phyloP scores from a whole-genome alignment of 2,888 invertebrate species.

The Leptopilina drosophilae region DNA sequence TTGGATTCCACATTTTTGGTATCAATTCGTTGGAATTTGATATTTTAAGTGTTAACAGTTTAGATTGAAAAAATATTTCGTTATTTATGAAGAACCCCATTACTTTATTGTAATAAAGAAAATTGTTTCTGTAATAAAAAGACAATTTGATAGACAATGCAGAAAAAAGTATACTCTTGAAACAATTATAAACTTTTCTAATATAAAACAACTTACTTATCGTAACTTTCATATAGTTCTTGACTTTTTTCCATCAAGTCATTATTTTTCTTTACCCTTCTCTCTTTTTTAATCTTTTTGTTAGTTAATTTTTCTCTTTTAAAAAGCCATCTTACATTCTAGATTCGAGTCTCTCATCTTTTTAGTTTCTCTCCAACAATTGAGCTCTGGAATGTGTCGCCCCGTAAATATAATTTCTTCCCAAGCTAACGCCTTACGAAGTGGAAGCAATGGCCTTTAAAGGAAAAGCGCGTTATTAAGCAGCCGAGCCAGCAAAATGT shows the following conservation, averaged over 20 bases:
- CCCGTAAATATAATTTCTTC: constrained; percentile 38
- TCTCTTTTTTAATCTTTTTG: background rate
- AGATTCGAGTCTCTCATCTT: constrained; percentile 6
- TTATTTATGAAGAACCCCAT: no score
- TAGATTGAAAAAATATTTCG: no score
- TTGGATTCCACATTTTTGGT: no score
- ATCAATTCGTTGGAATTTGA: no score
- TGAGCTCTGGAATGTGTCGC: constrained; percentile 38
- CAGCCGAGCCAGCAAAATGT: constrained; percentile 30
- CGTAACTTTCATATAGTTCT: constrained; percentile 1
- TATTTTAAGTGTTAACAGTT: no score
- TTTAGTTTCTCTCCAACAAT: constrained; percentile 32
- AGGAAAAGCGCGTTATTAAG: constrained; percentile 30
- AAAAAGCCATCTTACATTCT: constrained; percentile 9
- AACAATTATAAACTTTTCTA: constrained; percentile 20
- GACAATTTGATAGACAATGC: background rate
- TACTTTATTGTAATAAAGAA: no score
- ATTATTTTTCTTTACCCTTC: background rate
- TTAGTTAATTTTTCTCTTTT: constrained; percentile 8
- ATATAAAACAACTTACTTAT: background rate
- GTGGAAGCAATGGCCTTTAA: constrained; percentile 37
- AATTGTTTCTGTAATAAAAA: background rate
- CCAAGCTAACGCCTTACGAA: constrained; percentile 23
- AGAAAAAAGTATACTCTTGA: background rate
- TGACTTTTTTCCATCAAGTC: background rate